Evolutionary conservation across 2,888 invertebrate species (phyloP).

Genomic region (Xanthorhoe spadicearia): DNA sequence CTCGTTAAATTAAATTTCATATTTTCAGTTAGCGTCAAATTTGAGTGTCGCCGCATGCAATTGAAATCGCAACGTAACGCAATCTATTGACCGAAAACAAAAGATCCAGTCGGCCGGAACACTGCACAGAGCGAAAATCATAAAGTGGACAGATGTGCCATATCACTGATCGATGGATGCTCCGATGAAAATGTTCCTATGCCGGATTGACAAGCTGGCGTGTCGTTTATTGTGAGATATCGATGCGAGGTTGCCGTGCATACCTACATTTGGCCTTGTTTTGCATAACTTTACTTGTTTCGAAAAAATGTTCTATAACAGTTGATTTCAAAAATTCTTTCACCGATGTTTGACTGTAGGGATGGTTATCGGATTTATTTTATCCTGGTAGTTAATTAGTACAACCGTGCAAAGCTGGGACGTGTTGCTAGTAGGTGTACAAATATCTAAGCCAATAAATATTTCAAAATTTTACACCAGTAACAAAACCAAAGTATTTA

Average conservation of each 20-base stretch:
- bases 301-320: too few relatives aligned
- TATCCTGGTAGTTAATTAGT: too few relatives aligned
- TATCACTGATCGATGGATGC: conserved; percentile 34
- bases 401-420: too few relatives aligned
- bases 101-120: conserved; percentile 4
- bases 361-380: too few relatives aligned
- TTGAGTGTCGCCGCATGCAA: conserved; percentile 1
- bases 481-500: conserved; percentile 1
- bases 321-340: too few relatives aligned
- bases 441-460: not conserved
- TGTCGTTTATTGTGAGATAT: conserved; percentile 30
- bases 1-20: not conserved
- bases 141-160: conserved; percentile 34
- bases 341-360: too few relatives aligned
- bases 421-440: too few relatives aligned
- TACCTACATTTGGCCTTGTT: not conserved
- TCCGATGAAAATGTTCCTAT: conserved; percentile 15
- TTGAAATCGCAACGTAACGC: conserved; percentile 6
- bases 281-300: too few relatives aligned
- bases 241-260: conserved; percentile 16
- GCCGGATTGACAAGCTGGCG: conserved; percentile 27
- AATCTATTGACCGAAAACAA: conserved; percentile 15
- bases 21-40: not conserved
- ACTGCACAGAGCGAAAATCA: conserved; percentile 14
- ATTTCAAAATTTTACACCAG: not conserved